These are phyloP conservation scores for Litocranius walleri DNA, from an alignment of 2,113 vertebrate genomes.

Conservation along the genomic window DNA sequence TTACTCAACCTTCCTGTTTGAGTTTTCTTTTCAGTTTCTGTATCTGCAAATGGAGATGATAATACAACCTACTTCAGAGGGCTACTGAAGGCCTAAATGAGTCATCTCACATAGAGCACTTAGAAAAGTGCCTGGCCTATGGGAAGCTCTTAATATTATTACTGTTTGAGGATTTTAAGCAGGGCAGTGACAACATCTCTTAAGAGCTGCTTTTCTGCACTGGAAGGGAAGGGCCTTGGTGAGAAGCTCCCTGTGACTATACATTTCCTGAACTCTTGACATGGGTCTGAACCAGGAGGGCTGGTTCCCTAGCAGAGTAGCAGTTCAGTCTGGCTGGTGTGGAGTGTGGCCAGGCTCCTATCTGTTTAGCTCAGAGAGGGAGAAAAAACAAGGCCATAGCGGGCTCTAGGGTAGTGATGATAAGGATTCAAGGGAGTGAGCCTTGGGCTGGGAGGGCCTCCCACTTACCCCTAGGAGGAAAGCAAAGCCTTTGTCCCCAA, in stretches of 20 bases:
- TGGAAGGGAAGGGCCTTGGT: background rate
- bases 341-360: background rate
- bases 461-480: background rate
- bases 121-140: background rate
- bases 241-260: background rate
- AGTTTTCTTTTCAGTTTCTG: background rate
- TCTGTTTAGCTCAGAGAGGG: constrained; percentile 1
- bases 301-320: background rate
- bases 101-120: background rate
- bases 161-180: background rate
- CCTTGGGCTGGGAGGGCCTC: background rate
- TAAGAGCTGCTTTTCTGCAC: background rate
- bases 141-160: background rate
- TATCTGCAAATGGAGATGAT: background rate
- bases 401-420: background rate
- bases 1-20: background rate
- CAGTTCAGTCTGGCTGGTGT: background rate
- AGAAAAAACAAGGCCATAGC: background rate
- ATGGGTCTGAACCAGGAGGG: background rate
- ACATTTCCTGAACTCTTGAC: background rate
- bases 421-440: background rate
- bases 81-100: background rate
- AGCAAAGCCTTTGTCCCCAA: background rate
- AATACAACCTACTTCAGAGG: background rate
- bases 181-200: background rate